phyloP scores from a whole-genome alignment of 2,797 vertebrate species.

The Microhierax caerulescens region DNA sequence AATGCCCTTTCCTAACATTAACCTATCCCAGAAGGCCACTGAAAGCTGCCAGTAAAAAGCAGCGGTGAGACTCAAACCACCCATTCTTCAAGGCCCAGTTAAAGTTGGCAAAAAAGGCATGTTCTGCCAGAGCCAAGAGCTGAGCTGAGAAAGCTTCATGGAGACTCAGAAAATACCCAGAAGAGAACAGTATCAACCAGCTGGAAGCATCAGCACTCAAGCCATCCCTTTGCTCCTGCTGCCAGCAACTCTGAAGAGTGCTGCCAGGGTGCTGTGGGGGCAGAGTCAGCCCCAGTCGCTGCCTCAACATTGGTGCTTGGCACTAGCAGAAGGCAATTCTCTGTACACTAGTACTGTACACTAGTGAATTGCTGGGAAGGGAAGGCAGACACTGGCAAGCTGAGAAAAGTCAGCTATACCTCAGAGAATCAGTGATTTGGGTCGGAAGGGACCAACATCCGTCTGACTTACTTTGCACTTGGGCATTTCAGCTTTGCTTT shows the following conservation, averaged over 20 bases:
- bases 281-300: fast-evolving
- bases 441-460: neutral
- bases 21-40: neutral
- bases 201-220: neutral
- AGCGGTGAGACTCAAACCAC: neutral
- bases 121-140: neutral
- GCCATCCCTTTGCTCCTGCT: neutral
- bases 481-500: constrained; percentile 77
- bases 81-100: neutral
- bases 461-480: constrained; percentile 76
- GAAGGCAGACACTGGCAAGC: neutral
- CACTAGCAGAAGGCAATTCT: neutral
- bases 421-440: neutral
- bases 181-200: neutral
- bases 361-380: fast-evolving
- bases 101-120: neutral
- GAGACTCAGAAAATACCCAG: neutral
- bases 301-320: fast-evolving
- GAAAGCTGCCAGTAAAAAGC: neutral
- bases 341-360: fast-evolving
- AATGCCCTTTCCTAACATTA: neutral
- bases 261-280: neutral
- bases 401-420: neutral
- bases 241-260: neutral
- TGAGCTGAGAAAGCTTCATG: neutral